phyloP scores from a whole-genome alignment of 2,888 invertebrate species.

The Exocentrus adspersus region DNA sequence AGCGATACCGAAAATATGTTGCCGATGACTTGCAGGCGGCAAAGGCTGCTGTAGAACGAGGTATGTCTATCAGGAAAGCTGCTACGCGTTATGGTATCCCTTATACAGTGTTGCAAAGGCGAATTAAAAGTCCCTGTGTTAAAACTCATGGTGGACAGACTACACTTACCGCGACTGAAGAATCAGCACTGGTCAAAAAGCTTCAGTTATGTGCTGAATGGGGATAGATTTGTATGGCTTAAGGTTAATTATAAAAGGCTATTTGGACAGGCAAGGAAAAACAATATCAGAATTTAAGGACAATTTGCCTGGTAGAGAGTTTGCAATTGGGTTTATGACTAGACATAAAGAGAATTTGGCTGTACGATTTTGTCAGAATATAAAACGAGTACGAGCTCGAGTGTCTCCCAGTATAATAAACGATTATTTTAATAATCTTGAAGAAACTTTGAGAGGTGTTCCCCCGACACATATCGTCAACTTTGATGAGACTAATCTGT shows the following conservation, averaged over 20 bases:
- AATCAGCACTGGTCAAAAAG: neutral
- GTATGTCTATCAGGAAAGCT: neutral
- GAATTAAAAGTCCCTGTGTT: neutral
- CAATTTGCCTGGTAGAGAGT: slow-evolving; percentile 1
- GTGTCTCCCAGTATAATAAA: slow-evolving; percentile 12
- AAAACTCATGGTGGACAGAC: neutral
- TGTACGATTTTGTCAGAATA: slow-evolving; percentile 22
- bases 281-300: slow-evolving; percentile 7
- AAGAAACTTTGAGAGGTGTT: slow-evolving; percentile 6
- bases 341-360: slow-evolving; percentile 13
- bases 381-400: slow-evolving; percentile 11
- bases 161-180: neutral
- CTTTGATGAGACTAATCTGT: neutral
- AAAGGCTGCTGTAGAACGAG: neutral
- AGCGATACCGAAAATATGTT: neutral
- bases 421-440: slow-evolving; percentile 20
- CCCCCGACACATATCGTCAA: slow-evolving; percentile 1
- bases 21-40: neutral
- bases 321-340: slow-evolving; percentile 12
- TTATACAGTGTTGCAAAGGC: neutral
- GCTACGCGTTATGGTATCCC: neutral
- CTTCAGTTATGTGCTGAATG: neutral
- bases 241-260: too few relatives aligned
- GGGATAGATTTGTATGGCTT: too few relatives aligned
- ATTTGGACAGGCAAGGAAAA: slow-evolving; percentile 14